phyloP scores from a whole-genome alignment of 2,113 vertebrate genomes.

The Corydoras sp. region DNA sequence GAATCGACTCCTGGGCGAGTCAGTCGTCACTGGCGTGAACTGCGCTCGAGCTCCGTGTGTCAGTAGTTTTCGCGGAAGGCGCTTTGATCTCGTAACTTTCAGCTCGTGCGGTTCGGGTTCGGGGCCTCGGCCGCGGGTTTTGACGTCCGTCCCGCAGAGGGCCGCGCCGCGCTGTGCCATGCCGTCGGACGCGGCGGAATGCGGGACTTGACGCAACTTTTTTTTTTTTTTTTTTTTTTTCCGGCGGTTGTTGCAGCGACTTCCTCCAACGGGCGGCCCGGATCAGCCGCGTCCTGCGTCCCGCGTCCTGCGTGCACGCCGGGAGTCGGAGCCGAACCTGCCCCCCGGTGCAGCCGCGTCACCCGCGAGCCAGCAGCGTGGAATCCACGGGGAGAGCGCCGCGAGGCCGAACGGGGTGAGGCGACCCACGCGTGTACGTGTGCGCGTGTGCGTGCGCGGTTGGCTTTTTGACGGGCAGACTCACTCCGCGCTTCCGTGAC shows the following conservation, averaged over 20 bases:
- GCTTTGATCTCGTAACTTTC: neutral
- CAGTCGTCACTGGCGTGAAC: conserved; percentile 10
- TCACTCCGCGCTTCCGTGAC: no score
- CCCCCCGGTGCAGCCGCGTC: conserved; percentile 44
- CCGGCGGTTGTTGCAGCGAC: conserved; percentile 14
- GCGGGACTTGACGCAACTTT: conserved; percentile 9
- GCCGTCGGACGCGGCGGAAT: conserved; percentile 18
- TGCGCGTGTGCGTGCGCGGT: neutral
- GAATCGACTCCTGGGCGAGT: conserved; percentile 6
- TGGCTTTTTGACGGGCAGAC: no score
- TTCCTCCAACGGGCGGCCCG: conserved; percentile 9
- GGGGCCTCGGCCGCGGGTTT: no score
- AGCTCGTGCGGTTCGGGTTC: no score
- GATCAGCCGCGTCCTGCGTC: neutral
- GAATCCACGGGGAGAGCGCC: no score
- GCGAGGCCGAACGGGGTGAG: no score
- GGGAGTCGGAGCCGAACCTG: conserved; percentile 58
- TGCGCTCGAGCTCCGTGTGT: conserved; percentile 8
- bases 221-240: conserved; percentile 11
- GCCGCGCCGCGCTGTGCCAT: neutral
- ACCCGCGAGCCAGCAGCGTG: neutral
- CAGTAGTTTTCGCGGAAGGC: conserved; percentile 25
- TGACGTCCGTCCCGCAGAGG: neutral
- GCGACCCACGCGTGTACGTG: neutral
- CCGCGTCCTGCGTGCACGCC: conserved; percentile 58